Percentiles rank a stretch among this genome's conserved stretches.
Conservation (phyloP, 2,888 invertebrate genomes). For the Latrodectus elegans region DNA sequence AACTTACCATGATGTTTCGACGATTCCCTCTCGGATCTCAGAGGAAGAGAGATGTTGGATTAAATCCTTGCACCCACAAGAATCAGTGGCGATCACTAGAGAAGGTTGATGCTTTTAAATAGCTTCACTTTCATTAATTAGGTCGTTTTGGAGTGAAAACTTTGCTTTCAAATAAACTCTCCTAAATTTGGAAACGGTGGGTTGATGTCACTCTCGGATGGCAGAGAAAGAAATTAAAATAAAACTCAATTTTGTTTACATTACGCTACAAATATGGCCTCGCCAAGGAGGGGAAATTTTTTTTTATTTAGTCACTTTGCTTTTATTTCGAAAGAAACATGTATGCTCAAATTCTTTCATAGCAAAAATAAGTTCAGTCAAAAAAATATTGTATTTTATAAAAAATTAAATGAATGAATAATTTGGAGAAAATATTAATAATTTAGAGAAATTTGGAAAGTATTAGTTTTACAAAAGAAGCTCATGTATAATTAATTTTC, state of each 20-base stretch:
- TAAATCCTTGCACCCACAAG: constrained; percentile 16
- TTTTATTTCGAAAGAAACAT: too few relatives aligned
- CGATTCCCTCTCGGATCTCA: neutral
- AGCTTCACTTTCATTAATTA: constrained; percentile 50
- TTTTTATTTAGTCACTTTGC: constrained; percentile 14
- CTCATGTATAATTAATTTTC: too few relatives aligned
- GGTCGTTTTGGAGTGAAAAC: constrained; percentile 36
- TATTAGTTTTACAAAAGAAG: too few relatives aligned
- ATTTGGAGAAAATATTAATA: too few relatives aligned
- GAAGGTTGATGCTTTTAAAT: constrained; percentile 37
- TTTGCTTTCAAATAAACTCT: constrained; percentile 61
- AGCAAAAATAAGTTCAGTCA: too few relatives aligned
- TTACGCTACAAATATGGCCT: constrained; percentile 32
- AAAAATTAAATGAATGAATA: too few relatives aligned
- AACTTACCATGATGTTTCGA: constrained; percentile 40
- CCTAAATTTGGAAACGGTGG: constrained; percentile 67
- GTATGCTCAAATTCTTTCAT: too few relatives aligned
- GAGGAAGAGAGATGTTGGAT: constrained; percentile 3
- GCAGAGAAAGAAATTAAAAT: constrained; percentile 25
- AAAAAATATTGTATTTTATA: too few relatives aligned
- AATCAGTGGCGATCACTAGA: constrained; percentile 1
- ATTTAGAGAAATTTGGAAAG: too few relatives aligned
- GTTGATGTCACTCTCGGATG: constrained; percentile 43
- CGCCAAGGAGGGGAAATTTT: constrained; percentile 18
- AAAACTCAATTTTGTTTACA: constrained; percentile 37